A percentile compares a stretch with the other conserved stretches of the same genome.
Evolutionary conservation across 2,113 vertebrate genomes (phyloP).

Genomic region (Bostrychus sinensis): DNA sequence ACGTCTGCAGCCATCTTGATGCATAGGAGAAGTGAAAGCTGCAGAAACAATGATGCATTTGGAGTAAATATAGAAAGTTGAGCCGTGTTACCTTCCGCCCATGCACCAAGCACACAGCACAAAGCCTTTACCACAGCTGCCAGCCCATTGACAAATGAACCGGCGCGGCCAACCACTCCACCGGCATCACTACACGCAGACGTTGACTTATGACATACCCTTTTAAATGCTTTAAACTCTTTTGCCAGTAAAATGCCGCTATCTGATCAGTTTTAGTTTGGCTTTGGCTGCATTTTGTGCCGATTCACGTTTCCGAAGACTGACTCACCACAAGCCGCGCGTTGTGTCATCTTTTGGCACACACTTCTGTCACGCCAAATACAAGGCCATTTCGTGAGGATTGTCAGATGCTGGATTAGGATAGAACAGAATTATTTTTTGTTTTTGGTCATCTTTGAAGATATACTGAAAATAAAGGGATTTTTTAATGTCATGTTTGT

Average conservation of each 20-base stretch:
- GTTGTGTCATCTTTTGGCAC: conserved; percentile 22
- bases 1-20: conserved; percentile 5
- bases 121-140: conserved; percentile 33
- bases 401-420: background rate
- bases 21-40: conserved; percentile 38
- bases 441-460: background rate
- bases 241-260: conserved; percentile 4
- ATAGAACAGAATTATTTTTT: background rate
- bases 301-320: background rate
- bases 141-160: conserved; percentile 32
- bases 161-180: background rate
- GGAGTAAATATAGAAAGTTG: conserved; percentile 54
- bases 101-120: conserved; percentile 44
- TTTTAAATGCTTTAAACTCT: conserved; percentile 3
- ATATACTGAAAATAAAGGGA: too few species aligned
- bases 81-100: conserved; percentile 38
- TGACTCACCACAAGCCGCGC: conserved; percentile 10
- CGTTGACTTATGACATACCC: background rate
- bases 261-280: conserved; percentile 11
- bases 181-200: background rate
- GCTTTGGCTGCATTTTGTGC: conserved; percentile 8
- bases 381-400: conserved; percentile 29
- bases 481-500: too few species aligned
- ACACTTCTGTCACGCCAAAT: conserved; percentile 24
- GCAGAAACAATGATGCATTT: conserved; percentile 36